Evolutionary conservation across 1,140 invertebrate genomes (phyloP), one percentile per base, ranked within the genome.

Genomic region (Ceratina japonica): DNA sequence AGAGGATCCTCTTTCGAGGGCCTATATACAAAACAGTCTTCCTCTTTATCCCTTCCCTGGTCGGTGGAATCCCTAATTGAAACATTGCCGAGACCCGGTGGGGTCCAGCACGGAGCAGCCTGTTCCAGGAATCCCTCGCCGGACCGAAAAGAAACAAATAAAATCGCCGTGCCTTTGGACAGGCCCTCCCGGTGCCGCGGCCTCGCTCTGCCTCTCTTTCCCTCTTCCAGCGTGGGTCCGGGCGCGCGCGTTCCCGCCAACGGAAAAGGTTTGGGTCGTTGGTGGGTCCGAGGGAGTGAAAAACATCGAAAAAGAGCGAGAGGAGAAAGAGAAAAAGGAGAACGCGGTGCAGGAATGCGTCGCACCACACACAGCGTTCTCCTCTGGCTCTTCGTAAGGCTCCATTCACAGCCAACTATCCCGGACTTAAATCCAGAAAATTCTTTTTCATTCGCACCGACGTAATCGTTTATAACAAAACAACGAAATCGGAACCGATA

Each of bases 361-460:
- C 75, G 81, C 85, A 87, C 85, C 85, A 82, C 85, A 87, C 85
- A 87, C 85, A 64, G 85, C 77, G 85, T 58, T 83, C 74, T 71
- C 27, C 61, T 61, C 69, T 27, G 54, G 73, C 54, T 65, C 76
- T 59, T 69, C 70, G 44, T 87, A 86, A 87, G 79, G 86, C 82
- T 76, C 62, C 82, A 82, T 87, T 87, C 82, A 87, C 85, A 82
- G 80, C 56, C 49, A 68, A 31, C 63, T 58, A 12, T 54, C 37
- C 31, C 1, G 3, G 59, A 20, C 8, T 5, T 3, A 18, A n/a
- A 5, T 3, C 20, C 27, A 73, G 68, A 31, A 22, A 51, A 54
- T 13, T 44, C 52, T 54, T 15, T 22, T 31, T 16, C 58, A 71
- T 15, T 16, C 22, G 22, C 7, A 10, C 22, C 12, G 18, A 37